Base-by-base conservation (phyloP, 2,797 vertebrate species). In the Bryconaethiops microstoma region DNA sequence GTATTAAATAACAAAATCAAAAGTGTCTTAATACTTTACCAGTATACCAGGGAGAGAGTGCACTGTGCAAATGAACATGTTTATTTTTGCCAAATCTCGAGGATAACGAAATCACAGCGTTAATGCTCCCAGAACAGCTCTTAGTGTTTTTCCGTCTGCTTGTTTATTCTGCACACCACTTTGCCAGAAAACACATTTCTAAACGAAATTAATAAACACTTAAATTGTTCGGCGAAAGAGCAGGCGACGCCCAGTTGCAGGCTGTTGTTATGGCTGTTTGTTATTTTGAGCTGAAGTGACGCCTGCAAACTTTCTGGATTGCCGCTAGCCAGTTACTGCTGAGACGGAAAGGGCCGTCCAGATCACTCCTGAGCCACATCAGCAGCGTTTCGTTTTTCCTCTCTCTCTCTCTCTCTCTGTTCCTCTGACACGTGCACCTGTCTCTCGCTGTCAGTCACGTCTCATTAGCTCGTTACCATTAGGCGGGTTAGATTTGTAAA, bases 381-480 rank as follows among this genome's bases (percentile, higher is more conserved):
- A 50, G 16, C 25, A 48, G 21, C 42, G 6, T 52, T 65, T 64
- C 14, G 9, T 29, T 76, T 5, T 19, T 14, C 57, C 29, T 57
- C 16, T 2, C 4, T 59, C 2, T 19, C 23, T 73, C 29, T 57
- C 16, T 2, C 4, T 59, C 2, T 59, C 8, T 9, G 25, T 19
- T 14, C 57, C 17, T 57, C 14, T 65, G 9, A 60, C 39, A 69
- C 16, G 57, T 25, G 17, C 69, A 69, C 57, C 25, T 76, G 73
- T 64, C 57, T 76, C 74, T 76, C 35, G 42, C 57, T 70, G 76
- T 79, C 77, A 79, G 57, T 64, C 65, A 63, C 2, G 17, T 67
- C 64, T 76, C 67, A 83, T 83, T 79, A 71, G 74, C n/a, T 80
- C 59, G 25, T 69, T 64, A 83, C 74, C 42, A 62, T 76, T 57